Percentiles rank a stretch among this genome's conserved stretches.
Conservation (phyloP, 2,797 vertebrate genomes). For the Emydoidea blandingii region DNA sequence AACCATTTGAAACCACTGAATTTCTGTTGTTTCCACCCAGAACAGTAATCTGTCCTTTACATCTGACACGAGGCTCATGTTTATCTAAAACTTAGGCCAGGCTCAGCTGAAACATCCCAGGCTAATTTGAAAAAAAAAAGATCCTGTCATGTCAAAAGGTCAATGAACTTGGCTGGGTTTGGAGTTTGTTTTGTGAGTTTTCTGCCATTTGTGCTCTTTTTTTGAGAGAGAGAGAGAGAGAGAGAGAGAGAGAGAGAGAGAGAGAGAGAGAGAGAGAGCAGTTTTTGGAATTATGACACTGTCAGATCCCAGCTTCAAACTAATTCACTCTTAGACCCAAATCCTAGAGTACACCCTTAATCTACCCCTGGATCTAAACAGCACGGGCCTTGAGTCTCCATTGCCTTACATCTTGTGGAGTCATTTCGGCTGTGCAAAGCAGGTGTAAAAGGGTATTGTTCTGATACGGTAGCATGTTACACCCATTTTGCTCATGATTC, state of each 20-base stretch:
- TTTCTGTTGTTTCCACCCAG: background rate
- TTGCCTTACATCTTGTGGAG: background rate
- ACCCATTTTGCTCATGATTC: background rate
- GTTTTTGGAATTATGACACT: background rate
- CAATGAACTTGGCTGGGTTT: background rate
- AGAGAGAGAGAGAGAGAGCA: background rate
- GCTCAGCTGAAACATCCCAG: background rate
- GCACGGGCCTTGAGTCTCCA: background rate
- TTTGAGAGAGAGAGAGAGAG: background rate
- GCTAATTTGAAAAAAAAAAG: background rate
- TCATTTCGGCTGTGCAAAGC: background rate
- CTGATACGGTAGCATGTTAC: background rate
- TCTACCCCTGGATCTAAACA: background rate
- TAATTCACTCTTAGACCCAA: background rate
- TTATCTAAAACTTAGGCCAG: background rate
- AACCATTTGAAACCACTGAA: fast-evolving
- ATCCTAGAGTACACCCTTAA: background rate
- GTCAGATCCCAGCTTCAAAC: background rate
- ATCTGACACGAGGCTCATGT: background rate
- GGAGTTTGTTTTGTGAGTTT: too few species aligned
- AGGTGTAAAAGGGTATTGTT: background rate
- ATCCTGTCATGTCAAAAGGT: background rate
- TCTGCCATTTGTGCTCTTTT: too few species aligned
- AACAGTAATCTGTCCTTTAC: background rate
- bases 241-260: too few species aligned